Percentiles rank a stretch among this genome's conserved stretches.
phyloP scores from a whole-genome alignment of 2,113 vertebrate species.

The Trachemys scripta region DNA sequence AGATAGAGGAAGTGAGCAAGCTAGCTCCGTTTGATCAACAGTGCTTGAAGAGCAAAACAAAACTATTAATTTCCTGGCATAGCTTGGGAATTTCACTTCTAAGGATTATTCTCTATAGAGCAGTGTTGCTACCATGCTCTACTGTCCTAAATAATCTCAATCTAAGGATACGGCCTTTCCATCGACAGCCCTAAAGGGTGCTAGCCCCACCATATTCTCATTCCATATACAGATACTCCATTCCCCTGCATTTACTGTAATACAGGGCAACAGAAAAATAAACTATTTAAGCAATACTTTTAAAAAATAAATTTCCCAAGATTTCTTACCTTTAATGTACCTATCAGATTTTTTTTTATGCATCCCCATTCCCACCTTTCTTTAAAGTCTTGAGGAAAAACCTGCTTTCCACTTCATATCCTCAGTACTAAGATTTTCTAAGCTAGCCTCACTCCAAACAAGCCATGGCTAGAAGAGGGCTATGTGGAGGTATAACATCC shows the following conservation, averaged over 20 bases:
- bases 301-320: background rate
- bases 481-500: background rate
- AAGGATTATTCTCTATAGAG: background rate
- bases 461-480: background rate
- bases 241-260: background rate
- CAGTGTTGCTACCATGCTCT: fast-evolving
- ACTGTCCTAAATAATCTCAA: background rate
- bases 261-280: background rate
- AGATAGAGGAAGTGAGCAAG: background rate
- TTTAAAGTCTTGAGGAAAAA: constrained; percentile 2
- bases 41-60: background rate
- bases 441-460: constrained; percentile 5
- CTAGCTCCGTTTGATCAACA: background rate
- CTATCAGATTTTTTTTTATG: background rate
- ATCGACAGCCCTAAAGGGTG: background rate
- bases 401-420: background rate
- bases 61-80: background rate
- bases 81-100: background rate
- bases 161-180: background rate
- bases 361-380: background rate
- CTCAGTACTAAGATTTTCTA: background rate
- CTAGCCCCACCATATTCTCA: background rate
- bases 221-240: background rate
- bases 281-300: background rate
- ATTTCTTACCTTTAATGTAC: background rate